These are phyloP conservation scores for Caenorhabditis macrosperma DNA, from an alignment of 2,888 invertebrate genomes.

Conservation along the genomic window DNA sequence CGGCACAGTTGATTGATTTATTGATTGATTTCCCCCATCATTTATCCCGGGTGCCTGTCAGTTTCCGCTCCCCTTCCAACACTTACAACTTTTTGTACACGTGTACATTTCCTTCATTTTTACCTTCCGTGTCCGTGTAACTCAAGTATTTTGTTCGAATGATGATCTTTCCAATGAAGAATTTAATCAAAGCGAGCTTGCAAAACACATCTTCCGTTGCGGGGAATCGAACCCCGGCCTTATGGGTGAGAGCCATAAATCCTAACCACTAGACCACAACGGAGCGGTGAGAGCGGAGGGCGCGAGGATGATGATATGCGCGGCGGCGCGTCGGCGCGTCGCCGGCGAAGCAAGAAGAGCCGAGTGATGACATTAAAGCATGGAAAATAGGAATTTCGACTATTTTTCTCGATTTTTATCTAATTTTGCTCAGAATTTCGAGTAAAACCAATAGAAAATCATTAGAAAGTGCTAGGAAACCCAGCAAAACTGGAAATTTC, in stretches of 20 bases:
- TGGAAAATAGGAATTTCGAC: too few relatives aligned
- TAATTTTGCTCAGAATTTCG: too few relatives aligned
- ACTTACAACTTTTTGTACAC: background rate
- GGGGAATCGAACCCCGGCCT: constrained; percentile 70
- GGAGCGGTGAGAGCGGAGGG: constrained; percentile 8
- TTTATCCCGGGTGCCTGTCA: background rate
- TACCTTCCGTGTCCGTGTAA: background rate
- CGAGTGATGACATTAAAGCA: too few relatives aligned
- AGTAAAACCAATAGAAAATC: too few relatives aligned
- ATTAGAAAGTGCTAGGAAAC: too few relatives aligned
- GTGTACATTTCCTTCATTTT: constrained; percentile 3
- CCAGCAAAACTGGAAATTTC: too few relatives aligned
- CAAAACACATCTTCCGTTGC: constrained; percentile 58
- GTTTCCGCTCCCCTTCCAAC: background rate
- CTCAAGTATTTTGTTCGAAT: background rate
- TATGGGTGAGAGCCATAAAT: constrained; percentile 71
- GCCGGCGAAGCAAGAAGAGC: too few relatives aligned
- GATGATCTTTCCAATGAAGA: background rate
- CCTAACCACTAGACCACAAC: constrained; percentile 70
- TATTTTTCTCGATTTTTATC: too few relatives aligned
- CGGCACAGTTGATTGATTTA: background rate
- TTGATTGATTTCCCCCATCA: background rate
- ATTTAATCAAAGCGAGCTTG: background rate
- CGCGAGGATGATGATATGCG: background rate
- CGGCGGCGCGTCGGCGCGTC: background rate